Conservation (phyloP, 2,113 vertebrate species). For the Festucalex cinctus region DNA sequence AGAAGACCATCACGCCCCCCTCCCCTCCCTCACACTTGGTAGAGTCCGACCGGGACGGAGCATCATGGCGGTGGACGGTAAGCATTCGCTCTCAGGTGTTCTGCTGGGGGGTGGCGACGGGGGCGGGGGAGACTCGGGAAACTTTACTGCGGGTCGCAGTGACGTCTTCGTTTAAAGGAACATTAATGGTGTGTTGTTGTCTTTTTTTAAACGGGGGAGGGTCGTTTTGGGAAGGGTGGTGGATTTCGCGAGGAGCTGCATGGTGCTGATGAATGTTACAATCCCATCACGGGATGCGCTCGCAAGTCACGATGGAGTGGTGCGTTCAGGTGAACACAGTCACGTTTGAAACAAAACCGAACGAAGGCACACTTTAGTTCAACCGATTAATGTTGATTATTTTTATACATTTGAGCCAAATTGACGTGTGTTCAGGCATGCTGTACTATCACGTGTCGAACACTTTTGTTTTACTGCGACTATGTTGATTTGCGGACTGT, state of each 20-base stretch:
- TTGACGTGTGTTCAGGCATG: constrained; percentile 1
- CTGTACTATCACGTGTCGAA: constrained; percentile 5
- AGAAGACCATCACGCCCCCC: constrained; percentile 20
- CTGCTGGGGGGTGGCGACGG: constrained; percentile 19
- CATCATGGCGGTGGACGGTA: constrained; percentile 91
- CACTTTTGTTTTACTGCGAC: constrained; percentile 33
- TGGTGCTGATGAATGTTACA: constrained; percentile 39
- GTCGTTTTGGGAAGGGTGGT: background rate
- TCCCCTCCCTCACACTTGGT: constrained; percentile 60
- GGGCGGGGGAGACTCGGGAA: constrained; percentile 26
- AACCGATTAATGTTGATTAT: background rate
- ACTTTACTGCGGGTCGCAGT: constrained; percentile 43
- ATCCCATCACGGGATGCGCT: constrained; percentile 34
- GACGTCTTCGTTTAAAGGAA: background rate
- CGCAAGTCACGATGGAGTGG: constrained; percentile 34
- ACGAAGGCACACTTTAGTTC: background rate
- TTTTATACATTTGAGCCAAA: background rate
- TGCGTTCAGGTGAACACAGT: background rate
- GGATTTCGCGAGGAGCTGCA: constrained; percentile 5
- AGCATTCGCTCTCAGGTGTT: constrained; percentile 74
- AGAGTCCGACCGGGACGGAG: constrained; percentile 72
- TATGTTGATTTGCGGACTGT: constrained; percentile 14
- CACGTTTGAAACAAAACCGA: background rate
- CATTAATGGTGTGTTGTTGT: background rate
- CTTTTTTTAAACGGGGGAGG: background rate